These are phyloP conservation scores for Lapara coniferarum DNA, from an alignment of 2,888 invertebrate species.

Conservation along the genomic window DNA sequence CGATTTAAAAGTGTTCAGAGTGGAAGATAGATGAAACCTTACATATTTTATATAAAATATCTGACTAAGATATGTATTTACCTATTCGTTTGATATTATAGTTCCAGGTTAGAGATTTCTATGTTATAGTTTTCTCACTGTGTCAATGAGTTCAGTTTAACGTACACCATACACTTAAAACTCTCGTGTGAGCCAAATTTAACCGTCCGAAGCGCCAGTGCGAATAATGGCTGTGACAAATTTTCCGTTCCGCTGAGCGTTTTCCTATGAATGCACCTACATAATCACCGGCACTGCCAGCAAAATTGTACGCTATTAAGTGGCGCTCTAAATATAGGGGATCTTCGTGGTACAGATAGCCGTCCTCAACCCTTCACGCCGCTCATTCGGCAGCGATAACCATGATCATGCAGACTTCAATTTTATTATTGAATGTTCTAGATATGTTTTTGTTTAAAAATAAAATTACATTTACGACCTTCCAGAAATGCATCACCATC, in stretches of 20 bases:
- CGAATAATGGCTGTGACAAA: conserved; percentile 78
- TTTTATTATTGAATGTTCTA: conserved; percentile 36
- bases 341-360: conserved; percentile 61
- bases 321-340: conserved; percentile 79
- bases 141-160: conserved; percentile 16
- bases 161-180: conserved; percentile 41
- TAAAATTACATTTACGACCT: conserved; percentile 26
- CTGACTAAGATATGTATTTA: background rate
- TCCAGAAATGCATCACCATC: conserved; percentile 52
- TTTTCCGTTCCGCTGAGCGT: conserved; percentile 80
- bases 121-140: background rate
- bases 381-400: conserved; percentile 44
- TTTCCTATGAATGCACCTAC: conserved; percentile 79
- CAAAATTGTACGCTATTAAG: conserved; percentile 80
- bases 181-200: conserved; percentile 70
- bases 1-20: background rate
- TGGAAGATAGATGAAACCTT: too few relatives aligned
- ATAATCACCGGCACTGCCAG: conserved; percentile 77
- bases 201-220: conserved; percentile 77
- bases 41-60: background rate
- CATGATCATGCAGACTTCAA: conserved; percentile 36
- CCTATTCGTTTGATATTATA: background rate
- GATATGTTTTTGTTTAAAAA: conserved; percentile 35
- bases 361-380: conserved; percentile 63
- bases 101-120: background rate